Base-by-base conservation (phyloP, 2,797 vertebrate species). In the Tangara arthus region DNA sequence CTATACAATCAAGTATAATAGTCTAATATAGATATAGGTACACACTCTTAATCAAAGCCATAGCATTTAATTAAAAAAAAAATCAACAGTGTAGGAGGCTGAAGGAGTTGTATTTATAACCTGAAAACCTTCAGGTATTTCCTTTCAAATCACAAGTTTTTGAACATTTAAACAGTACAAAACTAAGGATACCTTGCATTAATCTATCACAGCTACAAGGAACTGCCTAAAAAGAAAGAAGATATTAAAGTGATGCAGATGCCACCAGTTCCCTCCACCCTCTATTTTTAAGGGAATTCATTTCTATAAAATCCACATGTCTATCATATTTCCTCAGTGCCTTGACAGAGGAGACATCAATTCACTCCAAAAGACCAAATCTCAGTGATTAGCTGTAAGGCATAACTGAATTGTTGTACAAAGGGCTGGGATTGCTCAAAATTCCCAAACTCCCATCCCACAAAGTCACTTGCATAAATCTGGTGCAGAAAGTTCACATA, bases 221-320 rank as follows among this genome's bases (percentile, higher is more conserved):
- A 80, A 47, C 22, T 85, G 49, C 94, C 93, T 95, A 85, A 89
- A 92, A 95, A 75, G 81, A 95, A 93, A 94, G 63, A 73, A 77
- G 39, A 34, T 47, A 75, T 85, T 89, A 41, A 84, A 79, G 35
- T 22, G 15, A 61, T 2, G 2, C 60, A 82, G 30, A 57, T 34
- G 83, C 7, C 52, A 60, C 28, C 8, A 3, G 28, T 8, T 69
- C 64, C 32, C 53, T 60, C 46, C 59, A 70, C 19, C 27, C 49
- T 6, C 4, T 55, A 1, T 46, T 80, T 60, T 56, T 39, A 61
- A 86, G n/a, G 11, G 11, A 59, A 78, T 65, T 44, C 3, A 69
- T 47, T 94, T 79, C 27, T 42, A 8, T 5, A 37, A 6, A 59
- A 73, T 20, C n/a, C 34, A 68, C 26, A n/a, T 1, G 0, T 30